Base-by-base conservation (phyloP, 35 echinoderm and acorn worm species). In the Lytechinus variegatus region DNA sequence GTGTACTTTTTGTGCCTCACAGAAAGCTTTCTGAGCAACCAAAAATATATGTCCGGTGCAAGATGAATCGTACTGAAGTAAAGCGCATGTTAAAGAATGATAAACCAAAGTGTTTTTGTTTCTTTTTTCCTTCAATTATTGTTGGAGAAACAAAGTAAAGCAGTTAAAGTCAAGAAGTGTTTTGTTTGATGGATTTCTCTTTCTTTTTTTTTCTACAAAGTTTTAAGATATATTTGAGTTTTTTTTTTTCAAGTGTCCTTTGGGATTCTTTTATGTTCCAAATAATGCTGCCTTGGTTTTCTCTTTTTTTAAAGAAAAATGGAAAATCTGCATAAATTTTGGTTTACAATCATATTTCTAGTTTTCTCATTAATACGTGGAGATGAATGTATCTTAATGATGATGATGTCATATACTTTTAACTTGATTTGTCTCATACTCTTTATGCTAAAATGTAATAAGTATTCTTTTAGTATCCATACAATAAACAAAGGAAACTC, bases 171-270 rank as follows among this genome's bases (percentile, higher is more conserved):
- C 16, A 79, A 79, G 6, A 24, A 24, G n/a, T 79, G 19, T 8
- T 79, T n/a, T 79, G 66, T 79, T 44, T 79, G 61, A 13, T 72
- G 66, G 66, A 58, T 79, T 79, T 24, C 66, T 79, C 11, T 14
- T 79, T 79, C n/a, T 71, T 79, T 79, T 11, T 72, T 72, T 79
- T 79, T 79, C 66, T 79, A 79, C 66, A 79, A 79, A 79, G 66
- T 24, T 7, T 79, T 6, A 79, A 6, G 19, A 79, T 7, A 5
- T 24, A 24, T 79, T 79, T 79, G 19, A 24, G 61, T 3, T 79
- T 90, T 90, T 28, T 52, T 90, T 90, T 44, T 52, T 44, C 88
- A 90, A 90, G 88, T 90, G 88, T 90, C 88, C 88, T 90, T 90
- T 90, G 8, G 52, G 52, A 54, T 52, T 21, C 11, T 90, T 52